Evolutionary conservation across 2,113 vertebrate genomes (phyloP).

Genomic region (Manacus vitellinus): DNA sequence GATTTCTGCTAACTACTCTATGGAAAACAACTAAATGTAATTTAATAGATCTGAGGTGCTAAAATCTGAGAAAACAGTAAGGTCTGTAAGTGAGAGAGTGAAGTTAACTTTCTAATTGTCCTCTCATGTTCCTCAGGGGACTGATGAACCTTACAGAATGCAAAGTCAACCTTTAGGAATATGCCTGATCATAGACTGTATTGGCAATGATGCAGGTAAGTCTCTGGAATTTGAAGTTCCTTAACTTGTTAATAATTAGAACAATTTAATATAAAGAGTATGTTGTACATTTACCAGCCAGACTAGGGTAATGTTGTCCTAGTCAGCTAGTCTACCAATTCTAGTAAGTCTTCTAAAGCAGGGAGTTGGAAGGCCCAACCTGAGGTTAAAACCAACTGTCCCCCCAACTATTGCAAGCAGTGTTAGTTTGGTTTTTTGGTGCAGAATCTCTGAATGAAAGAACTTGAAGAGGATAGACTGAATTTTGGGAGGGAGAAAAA

Average conservation of each 20-base stretch:
- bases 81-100: neutral
- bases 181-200: constrained; percentile 92
- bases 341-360: neutral
- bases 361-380: neutral
- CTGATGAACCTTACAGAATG: constrained; percentile 81
- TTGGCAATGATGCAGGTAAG: constrained; percentile 88
- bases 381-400: neutral
- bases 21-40: neutral
- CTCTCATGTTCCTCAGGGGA: constrained; percentile 43
- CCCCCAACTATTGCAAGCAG: neutral
- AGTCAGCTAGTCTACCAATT: neutral
- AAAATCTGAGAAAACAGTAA: neutral
- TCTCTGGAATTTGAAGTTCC: neutral
- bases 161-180: constrained; percentile 79
- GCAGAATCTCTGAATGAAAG: neutral
- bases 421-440: neutral
- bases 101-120: neutral
- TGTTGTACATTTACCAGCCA: neutral
- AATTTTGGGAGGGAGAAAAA: neutral
- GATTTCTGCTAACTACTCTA: neutral
- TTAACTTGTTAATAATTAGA: neutral
- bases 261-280: neutral
- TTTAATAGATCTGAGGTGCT: neutral
- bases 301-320: neutral
- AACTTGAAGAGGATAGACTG: neutral